These are phyloP conservation scores for Coccyzus lansbergi DNA, from an alignment of 2,797 vertebrate genomes.

Conservation along the genomic window DNA sequence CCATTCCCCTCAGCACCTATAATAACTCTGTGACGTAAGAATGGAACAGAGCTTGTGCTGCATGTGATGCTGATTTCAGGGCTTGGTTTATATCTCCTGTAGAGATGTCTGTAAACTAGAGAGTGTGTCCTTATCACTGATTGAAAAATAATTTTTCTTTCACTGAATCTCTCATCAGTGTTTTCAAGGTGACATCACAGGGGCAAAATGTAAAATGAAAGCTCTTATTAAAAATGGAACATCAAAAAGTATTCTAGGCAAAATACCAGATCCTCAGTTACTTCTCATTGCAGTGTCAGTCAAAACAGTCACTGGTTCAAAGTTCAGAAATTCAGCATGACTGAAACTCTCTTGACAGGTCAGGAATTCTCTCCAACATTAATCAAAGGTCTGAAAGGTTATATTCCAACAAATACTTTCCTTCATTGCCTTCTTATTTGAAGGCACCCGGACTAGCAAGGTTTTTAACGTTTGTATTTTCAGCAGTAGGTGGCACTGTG, in stretches of 20 bases:
- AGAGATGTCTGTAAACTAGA: neutral
- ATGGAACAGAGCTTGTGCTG: neutral
- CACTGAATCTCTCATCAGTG: neutral
- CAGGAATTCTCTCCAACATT: neutral
- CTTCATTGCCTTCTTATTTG: neutral
- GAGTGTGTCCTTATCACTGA: neutral
- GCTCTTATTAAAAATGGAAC: neutral
- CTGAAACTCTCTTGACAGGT: neutral
- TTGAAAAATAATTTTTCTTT: neutral
- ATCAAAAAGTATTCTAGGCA: neutral
- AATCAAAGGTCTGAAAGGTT: neutral
- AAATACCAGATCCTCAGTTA: neutral
- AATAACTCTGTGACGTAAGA: neutral
- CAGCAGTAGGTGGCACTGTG: slow-evolving; percentile 65
- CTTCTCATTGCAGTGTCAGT: neutral
- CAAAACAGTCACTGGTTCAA: neutral
- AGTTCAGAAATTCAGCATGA: neutral
- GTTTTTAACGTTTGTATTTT: slow-evolving; percentile 14
- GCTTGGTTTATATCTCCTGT: neutral
- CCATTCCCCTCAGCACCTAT: too few relatives aligned
- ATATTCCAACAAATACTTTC: neutral
- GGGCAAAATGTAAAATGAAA: neutral
- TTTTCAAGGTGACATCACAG: neutral
- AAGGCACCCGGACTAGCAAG: neutral
- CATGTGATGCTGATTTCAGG: neutral